Evolutionary conservation across 37 sponge, comb jelly and placozoan species (phyloP).

Genomic region (Spongilla lacustris): DNA sequence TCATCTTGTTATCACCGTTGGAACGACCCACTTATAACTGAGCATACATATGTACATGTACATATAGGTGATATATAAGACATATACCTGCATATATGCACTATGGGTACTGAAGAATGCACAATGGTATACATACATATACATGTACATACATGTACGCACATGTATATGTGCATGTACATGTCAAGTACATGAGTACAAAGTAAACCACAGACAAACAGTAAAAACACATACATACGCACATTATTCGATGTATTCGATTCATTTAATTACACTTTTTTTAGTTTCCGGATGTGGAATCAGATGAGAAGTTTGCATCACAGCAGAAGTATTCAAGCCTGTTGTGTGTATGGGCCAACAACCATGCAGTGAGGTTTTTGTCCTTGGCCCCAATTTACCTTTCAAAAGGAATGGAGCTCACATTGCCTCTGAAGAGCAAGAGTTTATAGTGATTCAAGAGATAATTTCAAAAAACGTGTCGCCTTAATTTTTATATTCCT

Average conservation of each 20-base stretch:
- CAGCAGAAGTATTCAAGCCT: slow-evolving; percentile 1
- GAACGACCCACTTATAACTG: too few relatives aligned
- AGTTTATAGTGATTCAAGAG: neutral
- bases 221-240: too few relatives aligned
- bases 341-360: slow-evolving; percentile 22
- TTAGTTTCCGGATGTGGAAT: neutral
- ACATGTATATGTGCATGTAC: too few relatives aligned
- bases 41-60: too few relatives aligned
- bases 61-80: too few relatives aligned
- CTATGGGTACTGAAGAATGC: too few relatives aligned
- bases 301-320: neutral
- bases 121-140: neutral
- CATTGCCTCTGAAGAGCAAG: slow-evolving; percentile 5
- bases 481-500: too few relatives aligned
- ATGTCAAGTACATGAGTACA: too few relatives aligned
- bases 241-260: neutral
- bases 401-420: neutral
- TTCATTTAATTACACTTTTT: neutral
- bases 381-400: slow-evolving; percentile 1
- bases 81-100: too few relatives aligned
- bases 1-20: too few relatives aligned
- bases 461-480: neutral
- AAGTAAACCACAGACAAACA: too few relatives aligned
- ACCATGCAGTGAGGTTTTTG: slow-evolving; percentile 12
- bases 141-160: too few relatives aligned